These are phyloP conservation scores for Macrostomum lignano DNA, from an alignment of 1,140 invertebrate genomes.

Conservation along the genomic window DNA sequence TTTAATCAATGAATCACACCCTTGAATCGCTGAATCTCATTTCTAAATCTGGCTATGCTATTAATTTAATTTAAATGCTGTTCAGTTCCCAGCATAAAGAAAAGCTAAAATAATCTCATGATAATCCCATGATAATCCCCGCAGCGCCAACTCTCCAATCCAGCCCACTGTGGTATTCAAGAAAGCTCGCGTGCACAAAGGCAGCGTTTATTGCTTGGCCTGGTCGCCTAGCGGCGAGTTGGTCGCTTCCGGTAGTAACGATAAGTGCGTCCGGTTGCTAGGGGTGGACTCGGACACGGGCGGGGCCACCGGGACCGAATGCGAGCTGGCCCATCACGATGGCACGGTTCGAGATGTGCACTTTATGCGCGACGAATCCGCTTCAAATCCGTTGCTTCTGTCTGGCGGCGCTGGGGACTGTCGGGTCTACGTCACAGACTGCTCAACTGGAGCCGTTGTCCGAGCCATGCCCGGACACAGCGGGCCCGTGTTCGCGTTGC, in stretches of 20 bases:
- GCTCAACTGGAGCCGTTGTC: conserved; percentile 64
- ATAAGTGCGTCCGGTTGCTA: conserved; percentile 88
- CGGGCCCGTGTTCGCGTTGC: conserved; percentile 66
- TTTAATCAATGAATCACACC: too few relatives aligned
- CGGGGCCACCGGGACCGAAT: conserved; percentile 35
- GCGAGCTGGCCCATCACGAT: conserved; percentile 74
- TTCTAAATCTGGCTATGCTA: too few relatives aligned
- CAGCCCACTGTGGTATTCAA: conserved; percentile 53
- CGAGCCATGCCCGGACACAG: conserved; percentile 68
- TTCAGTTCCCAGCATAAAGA: neutral
- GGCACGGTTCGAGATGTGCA: conserved; percentile 82
- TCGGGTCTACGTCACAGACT: conserved; percentile 91
- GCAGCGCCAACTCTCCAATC: too few relatives aligned
- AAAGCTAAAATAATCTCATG: too few relatives aligned
- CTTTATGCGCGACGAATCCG: conserved; percentile 73
- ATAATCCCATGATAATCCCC: too few relatives aligned
- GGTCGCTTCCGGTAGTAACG: conserved; percentile 86
- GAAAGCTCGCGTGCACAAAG: conserved; percentile 80
- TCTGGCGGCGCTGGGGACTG: conserved; percentile 90
- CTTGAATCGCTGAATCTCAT: too few relatives aligned
- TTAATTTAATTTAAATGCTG: conserved; percentile 1
- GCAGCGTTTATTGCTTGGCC: conserved; percentile 80
- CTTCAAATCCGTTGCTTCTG: conserved; percentile 48
- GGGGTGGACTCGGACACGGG: conserved; percentile 60
- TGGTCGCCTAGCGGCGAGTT: conserved; percentile 72